Evolutionary conservation across 2,797 vertebrate species (phyloP), one percentile per base, ranked within the genome.

Genomic region (Simalia tracyae): DNA sequence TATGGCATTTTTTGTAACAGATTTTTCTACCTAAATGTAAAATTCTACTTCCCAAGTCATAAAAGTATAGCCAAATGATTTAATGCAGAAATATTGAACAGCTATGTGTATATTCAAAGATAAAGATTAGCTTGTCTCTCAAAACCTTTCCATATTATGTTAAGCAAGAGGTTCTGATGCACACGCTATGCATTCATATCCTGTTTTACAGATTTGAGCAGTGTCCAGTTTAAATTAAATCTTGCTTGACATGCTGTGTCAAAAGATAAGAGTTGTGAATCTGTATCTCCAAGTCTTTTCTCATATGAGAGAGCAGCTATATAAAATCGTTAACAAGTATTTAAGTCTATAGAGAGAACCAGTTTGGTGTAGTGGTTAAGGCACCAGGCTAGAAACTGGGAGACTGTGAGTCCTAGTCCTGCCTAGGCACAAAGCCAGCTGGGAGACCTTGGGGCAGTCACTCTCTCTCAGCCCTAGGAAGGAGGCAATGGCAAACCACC

Each of bases 291-390:
- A 42, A 92, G 90, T 86, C 0, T n/a, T 91, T 94, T 93, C 86
- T 92, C 63, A 91, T 46, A 90, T 93, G 92, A 91, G 12, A 7
- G 89, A 95, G 89, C 87, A 95, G 72, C 91, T 95, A 66, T 91
- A 91, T n/a, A 36, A 26, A 92, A 93, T 89, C 92, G 95, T 93
- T 88, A 94, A 87, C 85, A 59, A 91, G 90, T 11, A 84, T 93
- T 86, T 86, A 81, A 93, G 66, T 92, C 90, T 93, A 26, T 92
- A 94, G 91, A 96, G 89, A 89, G 42, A 42, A 42, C 42, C 42
- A 42, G 2, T 42, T 42, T 42, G 42, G 42, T 42, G 42, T 42
- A 42, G 42, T 42, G 42, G 42, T 42, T 42, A 42, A 42, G 42
- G 42, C 42, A 42, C 42, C 42, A 42, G 42, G 42, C 42, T 42